Evolutionary conservation across 2,113 vertebrate species (phyloP).

Genomic region (Phylloscopus whistleri): DNA sequence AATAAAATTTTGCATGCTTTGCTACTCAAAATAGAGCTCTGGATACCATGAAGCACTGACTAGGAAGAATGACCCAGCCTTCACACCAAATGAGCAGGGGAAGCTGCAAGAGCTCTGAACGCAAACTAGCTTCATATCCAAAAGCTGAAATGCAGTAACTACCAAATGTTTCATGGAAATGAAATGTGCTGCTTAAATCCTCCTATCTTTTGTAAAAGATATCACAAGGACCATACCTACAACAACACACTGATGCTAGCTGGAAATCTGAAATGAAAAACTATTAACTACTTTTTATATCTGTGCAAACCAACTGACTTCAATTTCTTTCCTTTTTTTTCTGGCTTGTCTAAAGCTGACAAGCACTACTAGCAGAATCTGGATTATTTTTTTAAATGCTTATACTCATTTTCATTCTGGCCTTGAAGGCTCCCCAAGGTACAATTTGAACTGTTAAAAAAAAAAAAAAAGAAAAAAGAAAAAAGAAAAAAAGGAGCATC

Average conservation of each 20-base stretch:
- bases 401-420: slow-evolving; percentile 25
- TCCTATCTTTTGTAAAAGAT: not conserved
- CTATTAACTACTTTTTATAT: not conserved
- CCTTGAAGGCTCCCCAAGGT: slow-evolving; percentile 28
- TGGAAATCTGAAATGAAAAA: slow-evolving; percentile 7
- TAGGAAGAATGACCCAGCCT: not conserved
- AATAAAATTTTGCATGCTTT: not conserved
- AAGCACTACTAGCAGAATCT: not conserved
- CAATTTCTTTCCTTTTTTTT: not conserved
- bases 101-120: not conserved
- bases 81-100: not conserved
- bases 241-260: not conserved
- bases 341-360: not conserved
- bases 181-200: not conserved
- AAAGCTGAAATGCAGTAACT: not conserved
- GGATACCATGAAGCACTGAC: not conserved
- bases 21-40: not conserved
- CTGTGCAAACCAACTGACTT: not conserved
- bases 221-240: not conserved
- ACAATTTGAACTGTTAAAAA: slow-evolving; percentile 14
- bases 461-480: not conserved
- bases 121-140: not conserved
- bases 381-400: not conserved
- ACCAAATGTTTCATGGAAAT: not conserved
- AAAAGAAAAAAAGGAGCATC: not conserved